Percentiles rank a stretch among this genome's conserved stretches.
Conservation (phyloP, 1,140 invertebrate species). For the Drosophila willistoni region DNA sequence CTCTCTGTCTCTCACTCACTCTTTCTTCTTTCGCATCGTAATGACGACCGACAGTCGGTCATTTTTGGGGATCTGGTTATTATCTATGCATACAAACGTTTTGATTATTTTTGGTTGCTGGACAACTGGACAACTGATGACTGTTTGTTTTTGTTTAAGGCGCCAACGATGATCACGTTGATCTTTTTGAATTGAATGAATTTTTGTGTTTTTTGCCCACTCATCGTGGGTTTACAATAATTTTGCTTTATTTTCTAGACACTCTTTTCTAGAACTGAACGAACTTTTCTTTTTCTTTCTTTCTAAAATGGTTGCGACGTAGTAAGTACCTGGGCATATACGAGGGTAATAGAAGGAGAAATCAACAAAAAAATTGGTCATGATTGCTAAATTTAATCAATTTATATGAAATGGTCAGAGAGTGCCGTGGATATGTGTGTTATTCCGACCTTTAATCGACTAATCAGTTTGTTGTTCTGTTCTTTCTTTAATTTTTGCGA, state of each 20-base stretch:
- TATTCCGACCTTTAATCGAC: constrained; percentile 40
- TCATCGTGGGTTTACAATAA: constrained; percentile 40
- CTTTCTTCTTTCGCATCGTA: background rate
- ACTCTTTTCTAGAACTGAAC: background rate
- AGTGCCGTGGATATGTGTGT: background rate
- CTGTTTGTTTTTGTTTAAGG: background rate
- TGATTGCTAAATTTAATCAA: constrained; percentile 52
- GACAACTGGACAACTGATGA: background rate
- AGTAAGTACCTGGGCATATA: background rate
- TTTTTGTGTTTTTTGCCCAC: constrained; percentile 10
- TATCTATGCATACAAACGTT: constrained; percentile 48
- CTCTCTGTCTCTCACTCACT: background rate
- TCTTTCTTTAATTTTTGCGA: constrained; percentile 6
- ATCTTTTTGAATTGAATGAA: constrained; percentile 10
- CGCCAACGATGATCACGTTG: constrained; percentile 2
- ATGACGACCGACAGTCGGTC: constrained; percentile 8
- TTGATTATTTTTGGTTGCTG: constrained; percentile 19
- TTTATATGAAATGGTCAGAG: background rate
- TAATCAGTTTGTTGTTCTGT: constrained; percentile 26
- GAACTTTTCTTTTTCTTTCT: constrained; percentile 1
- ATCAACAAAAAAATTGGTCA: constrained; percentile 23
- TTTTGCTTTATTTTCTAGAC: background rate
- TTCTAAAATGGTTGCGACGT: background rate
- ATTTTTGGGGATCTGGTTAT: constrained; percentile 10
- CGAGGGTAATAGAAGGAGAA: background rate